These are phyloP conservation scores for Takifugu ocellatus DNA, from an alignment of 2,797 vertebrate genomes.

Conservation along the genomic window DNA sequence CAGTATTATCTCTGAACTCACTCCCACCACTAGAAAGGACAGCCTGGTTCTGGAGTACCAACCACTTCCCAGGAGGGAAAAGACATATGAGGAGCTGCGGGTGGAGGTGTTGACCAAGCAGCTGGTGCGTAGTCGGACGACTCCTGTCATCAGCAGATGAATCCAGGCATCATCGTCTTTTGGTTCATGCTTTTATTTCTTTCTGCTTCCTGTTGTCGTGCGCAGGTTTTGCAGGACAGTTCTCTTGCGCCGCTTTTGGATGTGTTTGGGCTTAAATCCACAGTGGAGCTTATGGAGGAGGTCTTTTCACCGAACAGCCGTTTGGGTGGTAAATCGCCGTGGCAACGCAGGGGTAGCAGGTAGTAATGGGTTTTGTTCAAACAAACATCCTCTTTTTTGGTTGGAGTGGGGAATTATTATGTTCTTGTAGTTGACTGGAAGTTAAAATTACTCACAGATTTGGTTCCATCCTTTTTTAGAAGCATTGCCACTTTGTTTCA, in stretches of 20 bases:
- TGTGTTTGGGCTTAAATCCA: slow-evolving; percentile 84
- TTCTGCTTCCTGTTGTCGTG: neutral
- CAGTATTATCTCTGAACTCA: neutral
- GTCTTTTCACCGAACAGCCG: slow-evolving; percentile 75
- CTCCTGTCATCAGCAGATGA: neutral
- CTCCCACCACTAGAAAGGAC: slow-evolving; percentile 14
- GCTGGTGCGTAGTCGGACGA: slow-evolving; percentile 71
- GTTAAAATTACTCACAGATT: too few species aligned
- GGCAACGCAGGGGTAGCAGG: slow-evolving; percentile 57
- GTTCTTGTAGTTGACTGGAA: too few species aligned
- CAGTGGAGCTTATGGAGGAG: slow-evolving; percentile 90
- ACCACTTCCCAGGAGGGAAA: slow-evolving; percentile 64
- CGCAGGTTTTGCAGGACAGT: slow-evolving; percentile 71
- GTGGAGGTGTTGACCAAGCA: slow-evolving; percentile 83
- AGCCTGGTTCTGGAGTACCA: slow-evolving; percentile 49
- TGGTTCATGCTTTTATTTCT: too few species aligned
- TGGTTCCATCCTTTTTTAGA: too few species aligned
- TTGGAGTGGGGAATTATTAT: too few species aligned
- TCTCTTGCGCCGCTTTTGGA: slow-evolving; percentile 86
- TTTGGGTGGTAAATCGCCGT: slow-evolving; percentile 47
- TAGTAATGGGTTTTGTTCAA: neutral
- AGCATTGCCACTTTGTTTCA: too few species aligned
- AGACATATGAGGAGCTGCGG: slow-evolving; percentile 79
- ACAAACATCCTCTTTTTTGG: too few species aligned
- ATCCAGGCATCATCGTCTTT: too few species aligned